Percentiles rank a stretch among this genome's conserved stretches.
Conservation (phyloP, 2,888 invertebrate genomes). For the Pseudococcus jackbeardsleyi region DNA sequence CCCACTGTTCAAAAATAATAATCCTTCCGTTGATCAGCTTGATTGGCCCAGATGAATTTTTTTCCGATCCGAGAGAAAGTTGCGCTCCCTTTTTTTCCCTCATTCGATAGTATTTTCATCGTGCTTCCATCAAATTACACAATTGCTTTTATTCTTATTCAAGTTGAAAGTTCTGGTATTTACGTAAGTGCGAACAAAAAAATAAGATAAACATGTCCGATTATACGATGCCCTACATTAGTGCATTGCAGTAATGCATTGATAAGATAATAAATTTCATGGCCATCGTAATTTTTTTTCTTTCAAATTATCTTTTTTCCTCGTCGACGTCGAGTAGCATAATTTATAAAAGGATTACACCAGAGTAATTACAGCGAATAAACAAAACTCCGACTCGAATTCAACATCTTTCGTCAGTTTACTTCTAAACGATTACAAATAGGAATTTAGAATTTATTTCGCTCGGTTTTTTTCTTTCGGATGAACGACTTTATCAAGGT, state of each 20-base stretch:
- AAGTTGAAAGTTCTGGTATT: conserved; percentile 36
- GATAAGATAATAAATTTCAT: conserved; percentile 60
- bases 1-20: background rate
- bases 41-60: background rate
- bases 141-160: conserved; percentile 35
- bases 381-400: conserved; percentile 14
- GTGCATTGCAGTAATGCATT: conserved; percentile 54
- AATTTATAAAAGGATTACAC: conserved; percentile 30
- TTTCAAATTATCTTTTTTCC: conserved; percentile 16
- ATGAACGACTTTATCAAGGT: background rate
- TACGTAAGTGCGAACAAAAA: conserved; percentile 31
- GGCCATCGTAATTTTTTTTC: conserved; percentile 47
- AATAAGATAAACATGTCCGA: conserved; percentile 16
- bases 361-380: conserved; percentile 31
- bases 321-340: background rate
- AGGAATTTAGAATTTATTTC: conserved; percentile 15
- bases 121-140: background rate
- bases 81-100: background rate
- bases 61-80: background rate
- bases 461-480: background rate
- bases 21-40: background rate
- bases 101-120: background rate
- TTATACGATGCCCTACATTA: conserved; percentile 58
- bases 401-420: conserved; percentile 21
- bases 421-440: background rate